Evolutionary conservation across 1,140 invertebrate species (phyloP), one percentile per base, ranked within the genome.

Genomic region (Chlorops oryzae): DNA sequence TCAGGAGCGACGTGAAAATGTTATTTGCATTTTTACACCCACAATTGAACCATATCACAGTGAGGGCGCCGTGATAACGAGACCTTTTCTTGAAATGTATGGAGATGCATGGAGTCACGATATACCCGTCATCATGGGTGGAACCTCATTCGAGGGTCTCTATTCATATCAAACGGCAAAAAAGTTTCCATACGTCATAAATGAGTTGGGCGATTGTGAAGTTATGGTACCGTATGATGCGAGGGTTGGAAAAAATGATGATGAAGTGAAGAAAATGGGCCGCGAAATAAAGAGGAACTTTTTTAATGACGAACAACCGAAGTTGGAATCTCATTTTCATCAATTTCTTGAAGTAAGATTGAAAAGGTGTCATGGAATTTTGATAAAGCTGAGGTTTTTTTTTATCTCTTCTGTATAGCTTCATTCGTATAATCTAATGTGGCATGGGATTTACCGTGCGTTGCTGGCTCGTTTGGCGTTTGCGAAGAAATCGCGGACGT

Each of bases 81-180:
- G 41, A 27, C 58, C 57, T 6, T 59, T 61, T 25, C 54, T 47
- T 13, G 56, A 65, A 3, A 45, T 60, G 46, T 27, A 65, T 5
- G 13, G 48, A 12, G 47, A 22, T 5, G 56, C 63, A 1, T 71
- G 68, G 68, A 63, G 63, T 23, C 73, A 74, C 44, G 59, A 70
- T 4, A 73, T 77, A 39, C 75, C 75, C 1, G 12, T 75, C 2
- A 69, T 77, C 5, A 55, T 77, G 5, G 74, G 75, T 5, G 73
- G 64, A 39, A 74, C 52, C 18, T 65, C 63, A 0, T 59, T 61
- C 15, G 73, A 71, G 50, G 70, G 63, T 0, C 48, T 69, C 2
- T 59, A 69, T 15, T 59, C 60, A 1, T 62, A 59, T 39, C 56
- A 59, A 41, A 10, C 60, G 3, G 42, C 54, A 0, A 50, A 32